phyloP scores from a whole-genome alignment of 2,113 vertebrate genomes.

The Rhinolophus sinicus region DNA sequence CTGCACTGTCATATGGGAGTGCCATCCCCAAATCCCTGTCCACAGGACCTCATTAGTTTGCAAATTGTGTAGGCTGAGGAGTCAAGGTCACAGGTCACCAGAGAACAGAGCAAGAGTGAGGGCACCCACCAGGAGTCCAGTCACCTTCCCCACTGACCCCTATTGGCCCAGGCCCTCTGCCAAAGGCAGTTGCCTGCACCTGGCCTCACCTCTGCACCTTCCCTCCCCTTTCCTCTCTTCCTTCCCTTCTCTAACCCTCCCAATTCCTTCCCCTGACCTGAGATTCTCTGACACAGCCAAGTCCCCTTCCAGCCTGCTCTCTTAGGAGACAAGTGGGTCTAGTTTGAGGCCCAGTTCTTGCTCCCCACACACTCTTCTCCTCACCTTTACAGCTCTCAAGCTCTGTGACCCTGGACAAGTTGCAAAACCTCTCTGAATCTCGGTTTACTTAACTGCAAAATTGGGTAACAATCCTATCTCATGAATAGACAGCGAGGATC shows the following conservation, averaged over 20 bases:
- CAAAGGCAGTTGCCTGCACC: background rate
- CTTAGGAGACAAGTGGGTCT: background rate
- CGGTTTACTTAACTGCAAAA: background rate
- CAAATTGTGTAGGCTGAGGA: background rate
- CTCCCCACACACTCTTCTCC: background rate
- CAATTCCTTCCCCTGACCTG: background rate
- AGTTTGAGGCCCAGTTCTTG: background rate
- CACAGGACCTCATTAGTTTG: constrained; percentile 5
- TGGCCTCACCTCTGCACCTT: background rate
- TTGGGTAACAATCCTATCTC: background rate
- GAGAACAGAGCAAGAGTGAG: background rate
- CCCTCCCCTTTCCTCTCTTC: background rate
- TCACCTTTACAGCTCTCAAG: background rate
- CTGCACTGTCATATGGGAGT: background rate
- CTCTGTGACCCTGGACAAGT: constrained; percentile 3
- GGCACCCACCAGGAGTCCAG: background rate
- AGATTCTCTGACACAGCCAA: no score
- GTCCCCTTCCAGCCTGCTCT: background rate
- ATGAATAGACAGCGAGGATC: background rate
- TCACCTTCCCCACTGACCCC: background rate
- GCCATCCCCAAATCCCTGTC: background rate
- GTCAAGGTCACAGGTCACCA: background rate
- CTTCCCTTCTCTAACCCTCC: background rate
- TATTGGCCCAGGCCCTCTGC: background rate
- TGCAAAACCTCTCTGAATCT: background rate